These are phyloP conservation scores for Thunnus maccoyii DNA, from an alignment of 2,113 vertebrate species.

Conservation along the genomic window DNA sequence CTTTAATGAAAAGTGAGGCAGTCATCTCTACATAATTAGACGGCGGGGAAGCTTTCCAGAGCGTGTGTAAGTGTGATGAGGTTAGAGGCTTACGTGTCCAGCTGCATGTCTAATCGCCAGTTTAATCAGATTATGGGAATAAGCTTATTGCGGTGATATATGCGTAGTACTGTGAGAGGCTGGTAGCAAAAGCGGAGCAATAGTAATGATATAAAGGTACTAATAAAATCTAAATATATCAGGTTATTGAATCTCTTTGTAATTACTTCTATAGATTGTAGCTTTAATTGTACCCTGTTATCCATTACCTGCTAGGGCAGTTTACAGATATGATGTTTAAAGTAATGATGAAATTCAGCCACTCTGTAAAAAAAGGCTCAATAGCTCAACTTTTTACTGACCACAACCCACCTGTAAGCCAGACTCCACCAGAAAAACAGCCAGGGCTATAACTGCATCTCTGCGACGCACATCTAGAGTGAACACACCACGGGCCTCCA, in stretches of 20 bases:
- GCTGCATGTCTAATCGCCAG: slow-evolving; percentile 51
- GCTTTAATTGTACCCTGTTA: neutral
- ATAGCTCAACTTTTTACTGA: neutral
- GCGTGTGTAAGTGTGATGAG: slow-evolving; percentile 44
- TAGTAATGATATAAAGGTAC: neutral
- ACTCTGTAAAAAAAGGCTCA: neutral
- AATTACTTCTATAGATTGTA: neutral
- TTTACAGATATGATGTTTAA: neutral
- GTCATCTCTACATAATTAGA: slow-evolving; percentile 6
- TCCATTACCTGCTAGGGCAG: neutral
- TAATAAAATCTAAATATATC: neutral
- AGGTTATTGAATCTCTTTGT: neutral
- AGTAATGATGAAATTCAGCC: neutral
- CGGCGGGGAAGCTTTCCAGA: neutral
- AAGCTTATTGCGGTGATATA: slow-evolving; percentile 54
- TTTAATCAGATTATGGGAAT: slow-evolving; percentile 69
- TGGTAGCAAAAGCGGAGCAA: neutral
- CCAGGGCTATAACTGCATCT: slow-evolving; percentile 95
- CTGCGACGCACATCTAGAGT: slow-evolving; percentile 94
- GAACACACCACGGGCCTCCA: slow-evolving; percentile 93
- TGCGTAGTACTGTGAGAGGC: slow-evolving; percentile 14
- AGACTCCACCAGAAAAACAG: slow-evolving; percentile 95
- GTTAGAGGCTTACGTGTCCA: slow-evolving; percentile 56
- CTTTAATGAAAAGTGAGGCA: slow-evolving; percentile 14
- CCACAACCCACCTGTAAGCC: slow-evolving; percentile 89